Percentiles rank a stretch among this genome's conserved stretches.
Conservation (phyloP, 2,888 invertebrate species). For the Elgonia sp. region DNA sequence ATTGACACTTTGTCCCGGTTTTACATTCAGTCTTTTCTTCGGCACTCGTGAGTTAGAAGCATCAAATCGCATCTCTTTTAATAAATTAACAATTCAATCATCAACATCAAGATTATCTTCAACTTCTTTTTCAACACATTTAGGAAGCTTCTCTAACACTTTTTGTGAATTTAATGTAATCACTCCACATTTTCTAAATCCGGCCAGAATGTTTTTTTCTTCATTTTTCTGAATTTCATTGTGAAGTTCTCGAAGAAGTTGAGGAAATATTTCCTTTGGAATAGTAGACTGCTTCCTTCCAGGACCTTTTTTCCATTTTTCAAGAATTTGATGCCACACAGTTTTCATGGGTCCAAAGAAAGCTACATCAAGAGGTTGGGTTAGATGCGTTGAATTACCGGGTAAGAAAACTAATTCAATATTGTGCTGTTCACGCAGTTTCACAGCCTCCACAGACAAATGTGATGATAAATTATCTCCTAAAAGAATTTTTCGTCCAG, state of each 20-base stretch:
- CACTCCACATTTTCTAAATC: conserved; percentile 44
- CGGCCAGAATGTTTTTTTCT: conserved; percentile 30
- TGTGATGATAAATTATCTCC: conserved; percentile 38
- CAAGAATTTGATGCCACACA: conserved; percentile 78
- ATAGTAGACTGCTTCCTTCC: conserved; percentile 55
- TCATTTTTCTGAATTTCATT: conserved; percentile 22
- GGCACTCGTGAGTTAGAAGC: conserved; percentile 13
- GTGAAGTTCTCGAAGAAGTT: conserved; percentile 58
- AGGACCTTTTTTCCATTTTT: conserved; percentile 78
- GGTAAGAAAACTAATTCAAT: conserved; percentile 81
- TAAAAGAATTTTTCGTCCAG: conserved; percentile 36
- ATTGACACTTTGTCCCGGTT: conserved; percentile 22
- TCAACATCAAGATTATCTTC: conserved; percentile 8
- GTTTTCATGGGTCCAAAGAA: conserved; percentile 79
- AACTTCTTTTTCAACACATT: conserved; percentile 9
- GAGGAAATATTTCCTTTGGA: conserved; percentile 71
- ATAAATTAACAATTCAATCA: background rate
- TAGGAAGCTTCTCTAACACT: conserved; percentile 21
- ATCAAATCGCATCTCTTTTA: conserved; percentile 35
- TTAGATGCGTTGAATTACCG: conserved; percentile 81
- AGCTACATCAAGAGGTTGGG: conserved; percentile 80
- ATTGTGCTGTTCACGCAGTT: conserved; percentile 78
- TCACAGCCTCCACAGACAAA: conserved; percentile 2
- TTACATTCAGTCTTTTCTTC: conserved; percentile 16
- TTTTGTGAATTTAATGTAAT: conserved; percentile 23